These are phyloP conservation scores for Plebejus anna DNA, from an alignment of 2,888 invertebrate genomes.

Conservation along the genomic window DNA sequence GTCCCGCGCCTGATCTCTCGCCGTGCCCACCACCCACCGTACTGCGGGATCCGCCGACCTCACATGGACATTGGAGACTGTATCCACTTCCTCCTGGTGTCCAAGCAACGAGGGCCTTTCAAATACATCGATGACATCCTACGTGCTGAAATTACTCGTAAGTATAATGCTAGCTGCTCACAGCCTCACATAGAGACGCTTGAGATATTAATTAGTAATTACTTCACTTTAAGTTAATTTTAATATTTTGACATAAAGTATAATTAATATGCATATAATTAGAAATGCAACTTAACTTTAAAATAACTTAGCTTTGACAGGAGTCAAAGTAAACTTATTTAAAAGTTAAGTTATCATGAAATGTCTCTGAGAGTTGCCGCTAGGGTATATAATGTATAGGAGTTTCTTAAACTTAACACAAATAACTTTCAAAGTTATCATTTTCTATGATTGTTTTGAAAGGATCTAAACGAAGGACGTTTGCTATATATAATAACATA, in stretches of 20 bases:
- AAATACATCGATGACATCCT: constrained; percentile 4
- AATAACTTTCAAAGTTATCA: background rate
- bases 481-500: too few species aligned
- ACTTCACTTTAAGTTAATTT: too few species aligned
- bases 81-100: background rate
- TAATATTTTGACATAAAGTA: too few species aligned
- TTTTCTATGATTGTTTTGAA: background rate
- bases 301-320: too few species aligned
- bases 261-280: too few species aligned
- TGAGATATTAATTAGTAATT: too few species aligned
- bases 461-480: too few species aligned
- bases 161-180: background rate
- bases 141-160: background rate
- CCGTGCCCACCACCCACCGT: background rate
- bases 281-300: too few species aligned
- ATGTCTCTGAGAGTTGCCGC: background rate
- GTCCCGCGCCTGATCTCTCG: constrained; percentile 18
- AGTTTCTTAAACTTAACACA: background rate
- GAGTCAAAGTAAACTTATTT: too few species aligned
- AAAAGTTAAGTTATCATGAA: too few species aligned
- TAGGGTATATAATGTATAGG: background rate
- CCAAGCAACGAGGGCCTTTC: background rate
- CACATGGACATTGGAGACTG: constrained; percentile 14
- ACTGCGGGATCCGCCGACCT: background rate
- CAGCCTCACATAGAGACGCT: too few species aligned